Conservation (phyloP, 2,113 vertebrate species). For the Lagopus leucura region DNA sequence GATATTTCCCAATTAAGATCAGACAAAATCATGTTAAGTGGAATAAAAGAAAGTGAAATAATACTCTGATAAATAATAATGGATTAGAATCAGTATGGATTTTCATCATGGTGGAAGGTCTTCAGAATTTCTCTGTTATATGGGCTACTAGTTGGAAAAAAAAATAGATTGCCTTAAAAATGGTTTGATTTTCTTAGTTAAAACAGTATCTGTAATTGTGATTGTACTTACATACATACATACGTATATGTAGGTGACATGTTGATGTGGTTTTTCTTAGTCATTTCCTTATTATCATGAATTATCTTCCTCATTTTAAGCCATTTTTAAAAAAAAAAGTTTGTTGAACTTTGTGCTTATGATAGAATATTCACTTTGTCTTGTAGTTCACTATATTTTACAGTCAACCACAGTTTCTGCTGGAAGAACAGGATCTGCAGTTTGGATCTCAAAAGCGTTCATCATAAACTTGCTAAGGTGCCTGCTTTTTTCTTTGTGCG, state of each 20-base stretch:
- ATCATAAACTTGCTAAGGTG: background rate
- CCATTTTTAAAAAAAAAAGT: background rate
- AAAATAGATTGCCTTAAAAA: background rate
- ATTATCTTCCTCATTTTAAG: background rate
- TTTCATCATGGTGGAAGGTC: background rate
- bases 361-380: background rate
- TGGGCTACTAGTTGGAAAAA: background rate
- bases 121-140: background rate
- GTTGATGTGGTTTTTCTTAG: background rate
- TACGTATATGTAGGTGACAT: background rate
- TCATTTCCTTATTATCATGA: background rate
- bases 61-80: background rate
- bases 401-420: too few species aligned
- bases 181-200: background rate
- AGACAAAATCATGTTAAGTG: background rate
- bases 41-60: background rate
- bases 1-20: background rate
- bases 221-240: background rate
- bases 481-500: background rate
- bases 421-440: background rate
- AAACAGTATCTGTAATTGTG: background rate
- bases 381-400: background rate
- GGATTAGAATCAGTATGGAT: background rate
- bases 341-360: background rate
- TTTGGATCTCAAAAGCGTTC: background rate